Conservation (phyloP, 2,113 vertebrate genomes). For the Bubo blakistoni region DNA sequence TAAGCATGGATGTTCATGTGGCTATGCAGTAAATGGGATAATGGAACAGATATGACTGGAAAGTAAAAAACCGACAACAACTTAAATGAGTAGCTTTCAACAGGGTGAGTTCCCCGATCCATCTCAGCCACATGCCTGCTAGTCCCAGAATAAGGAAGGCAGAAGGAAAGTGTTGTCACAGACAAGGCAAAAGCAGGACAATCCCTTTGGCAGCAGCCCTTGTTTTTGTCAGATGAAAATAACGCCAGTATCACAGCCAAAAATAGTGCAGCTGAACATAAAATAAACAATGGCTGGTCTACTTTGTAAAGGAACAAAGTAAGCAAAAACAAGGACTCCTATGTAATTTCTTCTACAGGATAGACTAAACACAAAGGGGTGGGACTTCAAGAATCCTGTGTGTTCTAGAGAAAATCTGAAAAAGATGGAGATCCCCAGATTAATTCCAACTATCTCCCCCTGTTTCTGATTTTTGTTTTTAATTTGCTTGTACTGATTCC, state of each 20-base stretch:
- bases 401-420: slow-evolving; percentile 14
- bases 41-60: neutral
- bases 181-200: neutral
- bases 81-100: neutral
- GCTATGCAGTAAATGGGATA: neutral
- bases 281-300: neutral
- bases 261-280: neutral
- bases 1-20: neutral
- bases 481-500: neutral
- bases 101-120: neutral
- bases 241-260: neutral
- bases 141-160: neutral
- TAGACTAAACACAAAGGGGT: neutral
- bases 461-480: slow-evolving; percentile 17
- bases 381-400: neutral
- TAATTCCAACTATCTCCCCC: neutral
- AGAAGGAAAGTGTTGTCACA: neutral
- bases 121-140: neutral
- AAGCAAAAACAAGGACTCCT: neutral
- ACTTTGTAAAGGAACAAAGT: neutral
- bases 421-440: neutral
- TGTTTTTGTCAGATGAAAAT: neutral
- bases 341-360: neutral
- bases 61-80: neutral
- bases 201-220: neutral